These are phyloP conservation scores for Cataglyphis hispanica DNA, from an alignment of 1,140 invertebrate species.

Conservation along the genomic window DNA sequence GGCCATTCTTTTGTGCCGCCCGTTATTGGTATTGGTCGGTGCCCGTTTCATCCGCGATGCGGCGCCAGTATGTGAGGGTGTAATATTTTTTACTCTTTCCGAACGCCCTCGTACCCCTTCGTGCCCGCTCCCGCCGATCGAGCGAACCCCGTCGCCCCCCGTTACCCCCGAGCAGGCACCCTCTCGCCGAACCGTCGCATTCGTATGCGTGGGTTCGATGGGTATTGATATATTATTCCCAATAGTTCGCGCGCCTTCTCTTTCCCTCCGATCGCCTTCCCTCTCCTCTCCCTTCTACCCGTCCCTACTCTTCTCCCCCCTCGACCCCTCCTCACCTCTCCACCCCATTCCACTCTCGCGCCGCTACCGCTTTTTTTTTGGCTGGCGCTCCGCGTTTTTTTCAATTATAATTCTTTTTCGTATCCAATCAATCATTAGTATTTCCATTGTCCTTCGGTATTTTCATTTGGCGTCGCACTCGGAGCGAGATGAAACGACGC, in stretches of 20 bases:
- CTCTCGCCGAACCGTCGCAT: conserved; percentile 80
- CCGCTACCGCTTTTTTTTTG: conserved; percentile 69
- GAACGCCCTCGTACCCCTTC: conserved; percentile 74
- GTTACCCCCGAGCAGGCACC: conserved; percentile 67
- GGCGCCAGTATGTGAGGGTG: conserved; percentile 82
- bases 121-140: conserved; percentile 54
- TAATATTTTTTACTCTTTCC: conserved; percentile 86
- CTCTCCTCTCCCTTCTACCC: conserved; percentile 25
- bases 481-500: conserved; percentile 73
- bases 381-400: conserved; percentile 84
- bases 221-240: conserved; percentile 87
- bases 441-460: conserved; percentile 87
- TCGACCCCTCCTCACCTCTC: not conserved
- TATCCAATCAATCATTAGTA: conserved; percentile 88
- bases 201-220: conserved; percentile 87
- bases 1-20: conserved; percentile 82
- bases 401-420: conserved; percentile 88
- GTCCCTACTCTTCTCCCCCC: not conserved
- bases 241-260: conserved; percentile 85
- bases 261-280: conserved; percentile 56
- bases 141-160: conserved; percentile 56
- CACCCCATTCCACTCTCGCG: conserved; percentile 37
- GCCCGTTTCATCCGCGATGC: conserved; percentile 83
- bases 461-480: conserved; percentile 86
- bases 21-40: conserved; percentile 84